These are phyloP conservation scores for Trichosurus vulpecula DNA, from an alignment of 2,797 vertebrate genomes.

Conservation along the genomic window DNA sequence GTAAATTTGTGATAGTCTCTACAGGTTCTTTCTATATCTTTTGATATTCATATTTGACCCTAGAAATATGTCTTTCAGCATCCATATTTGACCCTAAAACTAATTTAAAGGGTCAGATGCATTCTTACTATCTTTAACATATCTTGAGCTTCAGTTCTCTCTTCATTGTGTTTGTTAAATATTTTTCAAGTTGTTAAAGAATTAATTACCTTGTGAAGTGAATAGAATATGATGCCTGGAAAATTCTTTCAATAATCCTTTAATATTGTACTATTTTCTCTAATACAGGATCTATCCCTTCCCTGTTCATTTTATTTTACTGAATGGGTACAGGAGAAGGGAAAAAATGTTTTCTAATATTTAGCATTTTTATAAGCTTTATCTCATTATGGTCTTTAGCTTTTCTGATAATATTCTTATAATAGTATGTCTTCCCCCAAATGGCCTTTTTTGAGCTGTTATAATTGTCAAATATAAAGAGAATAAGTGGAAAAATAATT, in stretches of 20 bases:
- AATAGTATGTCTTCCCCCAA: not conserved
- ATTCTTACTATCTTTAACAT: too few species aligned
- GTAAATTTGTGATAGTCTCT: too few species aligned
- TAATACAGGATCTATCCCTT: not conserved
- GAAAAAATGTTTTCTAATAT: not conserved
- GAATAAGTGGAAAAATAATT: not conserved
- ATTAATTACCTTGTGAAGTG: too few species aligned
- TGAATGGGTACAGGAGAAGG: not conserved
- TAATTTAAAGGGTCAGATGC: too few species aligned
- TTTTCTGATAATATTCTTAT: not conserved
- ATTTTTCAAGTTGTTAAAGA: too few species aligned
- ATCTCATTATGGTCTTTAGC: not conserved
- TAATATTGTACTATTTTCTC: not conserved
- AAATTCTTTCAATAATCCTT: not conserved
- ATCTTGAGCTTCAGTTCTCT: too few species aligned
- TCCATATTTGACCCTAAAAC: too few species aligned
- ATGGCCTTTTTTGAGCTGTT: not conserved
- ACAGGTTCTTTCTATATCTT: too few species aligned
- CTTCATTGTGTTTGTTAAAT: too few species aligned
- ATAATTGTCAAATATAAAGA: not conserved
- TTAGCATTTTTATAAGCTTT: not conserved
- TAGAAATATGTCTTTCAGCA: too few species aligned
- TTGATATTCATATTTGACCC: too few species aligned
- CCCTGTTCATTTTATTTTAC: not conserved
- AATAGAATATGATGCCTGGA: too few species aligned